A percentile compares a stretch with the other conserved stretches of the same genome.
phyloP scores from a whole-genome alignment of 2,113 vertebrate genomes.

The Clarias macrocephalus region DNA sequence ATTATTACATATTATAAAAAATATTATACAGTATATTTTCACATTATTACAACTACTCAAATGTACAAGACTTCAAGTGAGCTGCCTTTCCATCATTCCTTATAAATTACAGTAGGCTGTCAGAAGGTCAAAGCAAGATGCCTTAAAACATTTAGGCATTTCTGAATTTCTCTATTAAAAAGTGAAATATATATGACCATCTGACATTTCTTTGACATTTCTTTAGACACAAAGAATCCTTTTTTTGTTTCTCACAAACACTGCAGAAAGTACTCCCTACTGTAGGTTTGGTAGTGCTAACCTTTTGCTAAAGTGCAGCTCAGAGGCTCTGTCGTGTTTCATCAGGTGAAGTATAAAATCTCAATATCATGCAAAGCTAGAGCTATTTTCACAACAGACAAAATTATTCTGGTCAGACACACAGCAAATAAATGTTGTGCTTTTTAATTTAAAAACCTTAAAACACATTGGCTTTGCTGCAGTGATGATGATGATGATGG shows the following conservation, averaged over 20 bases:
- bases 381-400: constrained; percentile 20
- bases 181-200: constrained; percentile 63
- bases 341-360: constrained; percentile 39
- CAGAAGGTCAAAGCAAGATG: constrained; percentile 18
- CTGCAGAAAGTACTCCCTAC: constrained; percentile 14
- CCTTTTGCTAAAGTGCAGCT: constrained; percentile 62
- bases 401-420: constrained; percentile 22
- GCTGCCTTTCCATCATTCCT: not conserved
- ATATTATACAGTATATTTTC: not conserved
- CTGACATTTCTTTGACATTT: constrained; percentile 81
- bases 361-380: constrained; percentile 37
- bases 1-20: too few species aligned
- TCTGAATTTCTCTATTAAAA: not conserved
- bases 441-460: constrained; percentile 42
- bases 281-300: constrained; percentile 62
- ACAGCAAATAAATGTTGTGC: constrained; percentile 21
- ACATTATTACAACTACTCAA: not conserved
- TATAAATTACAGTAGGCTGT: constrained; percentile 4
- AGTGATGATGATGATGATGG: constrained; percentile 8
- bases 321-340: constrained; percentile 36
- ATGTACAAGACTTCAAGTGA: not conserved
- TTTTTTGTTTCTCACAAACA: constrained; percentile 60
- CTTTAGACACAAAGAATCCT: constrained; percentile 61
- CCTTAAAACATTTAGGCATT: constrained; percentile 14
- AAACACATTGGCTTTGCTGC: not conserved